Evolutionary conservation across 2,113 vertebrate genomes (phyloP).

Genomic region (Rallus limicola): DNA sequence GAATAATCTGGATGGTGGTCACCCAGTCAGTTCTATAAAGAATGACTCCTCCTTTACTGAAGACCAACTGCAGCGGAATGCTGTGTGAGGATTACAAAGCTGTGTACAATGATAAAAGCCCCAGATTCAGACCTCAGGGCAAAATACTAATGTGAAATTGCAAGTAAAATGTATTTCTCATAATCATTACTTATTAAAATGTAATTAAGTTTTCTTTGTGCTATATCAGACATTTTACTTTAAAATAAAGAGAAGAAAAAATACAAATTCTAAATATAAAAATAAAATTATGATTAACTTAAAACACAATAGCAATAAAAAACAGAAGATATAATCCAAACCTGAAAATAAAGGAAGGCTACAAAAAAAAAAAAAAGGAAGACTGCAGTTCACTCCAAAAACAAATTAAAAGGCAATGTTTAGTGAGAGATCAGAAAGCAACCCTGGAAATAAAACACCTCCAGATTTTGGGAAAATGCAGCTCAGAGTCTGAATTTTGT

Average conservation of each 20-base stretch:
- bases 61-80: not conserved
- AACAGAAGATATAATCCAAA: not conserved
- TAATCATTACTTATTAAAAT: not conserved
- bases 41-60: not conserved
- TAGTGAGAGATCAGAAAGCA: not conserved
- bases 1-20: not conserved
- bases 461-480: not conserved
- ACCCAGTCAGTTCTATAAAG: not conserved
- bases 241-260: slow-evolving; percentile 2
- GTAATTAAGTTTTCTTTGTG: not conserved
- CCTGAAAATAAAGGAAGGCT: not conserved
- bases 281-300: not conserved
- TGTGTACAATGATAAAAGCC: not conserved
- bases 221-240: not conserved
- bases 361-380: not conserved
- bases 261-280: not conserved
- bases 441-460: not conserved
- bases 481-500: not conserved
- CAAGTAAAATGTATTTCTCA: not conserved
- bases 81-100: not conserved
- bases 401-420: not conserved
- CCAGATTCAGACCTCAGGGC: not conserved
- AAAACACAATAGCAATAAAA: not conserved
- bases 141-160: not conserved
- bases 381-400: not conserved